These are phyloP conservation scores for Onychorhynchus coronatus DNA, from an alignment of 2,113 vertebrate species.

Conservation along the genomic window DNA sequence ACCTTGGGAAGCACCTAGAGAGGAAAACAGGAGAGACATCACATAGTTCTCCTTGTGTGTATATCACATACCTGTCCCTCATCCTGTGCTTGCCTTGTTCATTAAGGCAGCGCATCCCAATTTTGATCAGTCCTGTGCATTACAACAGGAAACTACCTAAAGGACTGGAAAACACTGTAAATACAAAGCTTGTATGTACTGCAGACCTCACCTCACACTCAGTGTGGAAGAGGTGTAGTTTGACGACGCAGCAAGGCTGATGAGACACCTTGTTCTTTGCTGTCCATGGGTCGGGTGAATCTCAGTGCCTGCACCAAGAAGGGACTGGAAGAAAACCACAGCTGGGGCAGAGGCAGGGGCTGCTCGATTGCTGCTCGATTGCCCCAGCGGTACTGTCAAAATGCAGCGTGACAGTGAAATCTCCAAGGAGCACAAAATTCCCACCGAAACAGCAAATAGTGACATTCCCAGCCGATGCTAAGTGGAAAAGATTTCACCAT, in stretches of 20 bases:
- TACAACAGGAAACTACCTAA: neutral
- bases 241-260: neutral
- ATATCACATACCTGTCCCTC: neutral
- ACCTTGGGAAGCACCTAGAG: neutral
- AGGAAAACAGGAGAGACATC: neutral
- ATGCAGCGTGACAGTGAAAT: neutral
- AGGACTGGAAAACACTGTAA: neutral
- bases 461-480: neutral
- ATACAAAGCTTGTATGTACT: neutral
- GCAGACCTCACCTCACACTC: neutral
- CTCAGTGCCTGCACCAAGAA: neutral
- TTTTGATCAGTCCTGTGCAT: neutral
- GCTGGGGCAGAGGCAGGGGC: neutral
- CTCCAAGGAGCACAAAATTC: neutral
- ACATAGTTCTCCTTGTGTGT: neutral
- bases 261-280: neutral
- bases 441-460: neutral
- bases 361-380: accelerated
- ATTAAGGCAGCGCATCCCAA: neutral
- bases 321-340: neutral
- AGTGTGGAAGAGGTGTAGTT: neutral
- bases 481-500: neutral
- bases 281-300: accelerated
- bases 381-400: neutral
- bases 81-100: neutral